Evolutionary conservation across 2,888 invertebrate genomes (phyloP), one percentile per base, ranked within the genome.

Genomic region (Pyrrhia umbra): DNA sequence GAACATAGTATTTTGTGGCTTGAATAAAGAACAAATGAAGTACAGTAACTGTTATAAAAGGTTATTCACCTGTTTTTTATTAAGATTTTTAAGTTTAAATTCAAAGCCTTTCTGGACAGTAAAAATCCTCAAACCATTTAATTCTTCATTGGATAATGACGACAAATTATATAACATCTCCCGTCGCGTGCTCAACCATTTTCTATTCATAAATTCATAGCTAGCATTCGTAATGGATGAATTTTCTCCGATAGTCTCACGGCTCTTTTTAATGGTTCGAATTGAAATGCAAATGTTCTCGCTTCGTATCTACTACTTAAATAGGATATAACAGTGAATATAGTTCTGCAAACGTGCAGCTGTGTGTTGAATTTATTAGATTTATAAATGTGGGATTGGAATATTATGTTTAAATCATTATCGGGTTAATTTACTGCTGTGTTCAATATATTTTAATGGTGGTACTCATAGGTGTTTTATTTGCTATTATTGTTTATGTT

Each of bases 151-250:
- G 21, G n/a, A 20, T 10, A 72, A 47, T 27, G 50, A 37, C 23
- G 23, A 50, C 37, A 56, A 60, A 60, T 60, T 54, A 71, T 39
- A 34, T 71, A 57, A 73, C 54, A 23, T 56, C 42, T 0, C 65
- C 42, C 30, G 60, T 40, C 76, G 76, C 75, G 49, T 78, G 74
- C 77, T 82, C 15, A 63, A 73, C 69, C 80, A 87, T 86, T 88
- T 82, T 67, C 79, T 85, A 87, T 88, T 89, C 87, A 88, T 85
- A 86, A 89, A 88, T 87, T 87, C 85, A 84, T 82, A 79, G 75
- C 80, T 61, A 70, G 62, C 72, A 68, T 51, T 57, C 42, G 66
- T 71, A 77, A 83, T 82, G 82, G 81, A 80, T 81, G 83, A 84
- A 85, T 87, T 87, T 85, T 79, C 82, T 81, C 75, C 82, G 68